Percentiles rank a stretch among this genome's conserved stretches.
These are phyloP conservation scores for Strongylocentrotus purpuratus DNA, from an alignment of 35 echinoderm and acorn worm genomes.

Conservation along the genomic window DNA sequence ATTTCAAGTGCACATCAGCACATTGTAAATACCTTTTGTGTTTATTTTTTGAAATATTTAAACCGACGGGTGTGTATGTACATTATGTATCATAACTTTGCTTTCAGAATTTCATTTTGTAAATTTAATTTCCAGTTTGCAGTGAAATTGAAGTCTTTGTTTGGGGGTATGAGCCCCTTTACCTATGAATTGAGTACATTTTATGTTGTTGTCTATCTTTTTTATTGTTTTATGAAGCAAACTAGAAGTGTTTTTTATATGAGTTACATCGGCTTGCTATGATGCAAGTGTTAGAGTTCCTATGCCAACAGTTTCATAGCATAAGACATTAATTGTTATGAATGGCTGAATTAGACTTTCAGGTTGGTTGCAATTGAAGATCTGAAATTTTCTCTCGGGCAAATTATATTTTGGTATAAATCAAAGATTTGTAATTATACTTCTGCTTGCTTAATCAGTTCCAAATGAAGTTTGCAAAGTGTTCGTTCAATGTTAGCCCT, in stretches of 20 bases:
- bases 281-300: not conserved
- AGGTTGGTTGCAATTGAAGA: not conserved
- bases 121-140: not conserved
- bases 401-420: not conserved
- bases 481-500: not conserved
- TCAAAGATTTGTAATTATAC: not conserved
- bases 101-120: conserved; percentile 8
- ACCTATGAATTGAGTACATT: not conserved
- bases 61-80: not conserved
- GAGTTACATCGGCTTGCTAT: not conserved
- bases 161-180: not conserved
- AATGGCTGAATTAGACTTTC: not conserved
- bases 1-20: not conserved
- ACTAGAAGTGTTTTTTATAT: not conserved
- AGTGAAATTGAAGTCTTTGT: not conserved
- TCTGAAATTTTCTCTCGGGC: not conserved
- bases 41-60: not conserved
- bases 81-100: not conserved
- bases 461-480: not conserved
- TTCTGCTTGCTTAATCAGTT: not conserved
- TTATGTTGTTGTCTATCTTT: not conserved
- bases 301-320: not conserved
- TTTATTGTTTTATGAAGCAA: not conserved
- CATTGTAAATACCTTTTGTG: not conserved
- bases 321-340: no score